Conservation (phyloP, 2,113 vertebrate species). For the Pterocles burchelli region DNA sequence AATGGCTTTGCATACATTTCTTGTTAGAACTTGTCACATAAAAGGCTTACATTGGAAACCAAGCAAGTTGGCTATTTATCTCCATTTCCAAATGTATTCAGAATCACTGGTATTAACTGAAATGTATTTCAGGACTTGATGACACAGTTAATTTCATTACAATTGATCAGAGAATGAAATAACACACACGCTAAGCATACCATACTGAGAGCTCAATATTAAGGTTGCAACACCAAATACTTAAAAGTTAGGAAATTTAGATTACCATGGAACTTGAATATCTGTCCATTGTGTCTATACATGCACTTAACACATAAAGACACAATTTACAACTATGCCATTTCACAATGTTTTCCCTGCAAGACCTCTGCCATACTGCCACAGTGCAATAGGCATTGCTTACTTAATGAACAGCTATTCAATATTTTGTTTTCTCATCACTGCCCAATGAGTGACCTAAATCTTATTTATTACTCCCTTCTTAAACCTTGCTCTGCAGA, state of each 20-base stretch:
- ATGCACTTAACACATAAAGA: background rate
- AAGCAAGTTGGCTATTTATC: background rate
- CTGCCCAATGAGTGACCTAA: background rate
- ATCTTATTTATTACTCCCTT: background rate
- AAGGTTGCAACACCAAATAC: background rate
- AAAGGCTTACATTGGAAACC: background rate
- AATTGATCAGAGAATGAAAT: background rate
- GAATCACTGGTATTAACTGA: background rate
- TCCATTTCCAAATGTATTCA: slow-evolving; percentile 21
- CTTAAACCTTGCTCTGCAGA: background rate
- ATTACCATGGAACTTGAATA: background rate
- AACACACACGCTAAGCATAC: background rate
- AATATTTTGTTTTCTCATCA: background rate
- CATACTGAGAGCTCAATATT: background rate
- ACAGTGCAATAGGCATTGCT: background rate
- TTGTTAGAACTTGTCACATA: background rate
- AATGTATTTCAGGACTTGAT: background rate
- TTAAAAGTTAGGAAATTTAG: background rate
- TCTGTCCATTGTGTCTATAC: background rate
- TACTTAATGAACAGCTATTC: background rate
- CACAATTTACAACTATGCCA: background rate
- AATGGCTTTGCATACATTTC: slow-evolving; percentile 50
- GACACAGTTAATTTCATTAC: background rate
- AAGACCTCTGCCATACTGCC: background rate
- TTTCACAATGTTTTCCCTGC: background rate